Percentiles rank a stretch among this genome's conserved stretches.
phyloP scores from a whole-genome alignment of 2,888 invertebrate genomes.

The Coelinius sp. region DNA sequence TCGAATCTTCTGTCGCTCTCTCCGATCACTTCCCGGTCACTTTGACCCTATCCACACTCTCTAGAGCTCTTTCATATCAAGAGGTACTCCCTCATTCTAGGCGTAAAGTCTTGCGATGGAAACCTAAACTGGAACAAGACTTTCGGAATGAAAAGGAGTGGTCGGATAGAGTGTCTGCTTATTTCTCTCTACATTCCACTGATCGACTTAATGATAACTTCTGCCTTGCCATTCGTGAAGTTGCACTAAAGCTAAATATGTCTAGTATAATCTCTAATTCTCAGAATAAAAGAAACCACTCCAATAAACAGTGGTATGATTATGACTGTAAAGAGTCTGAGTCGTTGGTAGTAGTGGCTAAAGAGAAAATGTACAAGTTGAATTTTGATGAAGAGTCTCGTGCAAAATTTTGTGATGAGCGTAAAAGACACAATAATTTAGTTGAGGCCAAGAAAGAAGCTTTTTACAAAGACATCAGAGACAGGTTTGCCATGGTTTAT shows the following conservation, averaged over 20 bases:
- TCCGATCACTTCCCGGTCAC: constrained; percentile 36
- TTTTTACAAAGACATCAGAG: background rate
- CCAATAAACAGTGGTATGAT: constrained; percentile 12
- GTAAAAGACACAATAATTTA: constrained; percentile 3
- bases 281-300: background rate
- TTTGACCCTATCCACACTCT: background rate
- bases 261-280: background rate
- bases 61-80: too few species aligned
- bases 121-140: background rate
- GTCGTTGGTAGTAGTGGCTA: background rate
- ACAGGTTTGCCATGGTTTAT: constrained; percentile 21
- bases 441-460: background rate
- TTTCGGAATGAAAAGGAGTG: constrained; percentile 1
- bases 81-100: too few species aligned
- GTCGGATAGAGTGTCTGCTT: background rate
- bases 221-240: background rate
- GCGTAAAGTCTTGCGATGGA: background rate
- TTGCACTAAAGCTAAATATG: background rate
- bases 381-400: background rate
- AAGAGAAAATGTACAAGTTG: background rate
- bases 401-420: background rate
- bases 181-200: background rate
- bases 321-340: background rate
- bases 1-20: constrained; percentile 18
- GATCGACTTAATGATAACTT: background rate